Percentiles rank a stretch among this genome's conserved stretches.
Conservation (phyloP, 2,888 invertebrate genomes). For the Drosophila fungiperda region DNA sequence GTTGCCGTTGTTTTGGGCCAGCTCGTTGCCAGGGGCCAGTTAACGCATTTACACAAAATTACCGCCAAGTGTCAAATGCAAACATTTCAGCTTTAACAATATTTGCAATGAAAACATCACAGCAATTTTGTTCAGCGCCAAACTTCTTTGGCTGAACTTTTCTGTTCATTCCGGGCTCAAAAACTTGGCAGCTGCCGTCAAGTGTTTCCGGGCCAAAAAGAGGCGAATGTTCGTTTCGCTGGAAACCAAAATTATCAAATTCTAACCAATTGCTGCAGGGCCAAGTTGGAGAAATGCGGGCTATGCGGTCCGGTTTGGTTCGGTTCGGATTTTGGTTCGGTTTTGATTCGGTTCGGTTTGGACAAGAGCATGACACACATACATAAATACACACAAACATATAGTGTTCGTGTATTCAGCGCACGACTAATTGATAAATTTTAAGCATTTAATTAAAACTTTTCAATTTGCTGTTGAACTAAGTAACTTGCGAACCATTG, state of each 20-base stretch:
- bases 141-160: constrained; percentile 38
- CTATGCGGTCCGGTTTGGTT: neutral
- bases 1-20: neutral
- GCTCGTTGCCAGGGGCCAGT: constrained; percentile 67
- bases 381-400: neutral
- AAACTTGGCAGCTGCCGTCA: constrained; percentile 36
- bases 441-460: constrained; percentile 73
- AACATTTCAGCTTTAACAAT: constrained; percentile 76
- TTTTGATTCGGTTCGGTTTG: neutral
- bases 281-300: neutral
- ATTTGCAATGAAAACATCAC: constrained; percentile 73
- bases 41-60: constrained; percentile 81
- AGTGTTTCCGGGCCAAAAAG: constrained; percentile 36
- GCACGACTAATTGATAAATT: constrained; percentile 67
- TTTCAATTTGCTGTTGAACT: constrained; percentile 54
- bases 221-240: constrained; percentile 37
- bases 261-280: constrained; percentile 23
- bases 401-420: constrained; percentile 8
- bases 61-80: constrained; percentile 77
- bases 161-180: constrained; percentile 10
- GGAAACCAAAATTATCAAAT: constrained; percentile 26
- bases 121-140: constrained; percentile 18
- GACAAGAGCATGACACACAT: constrained; percentile 12
- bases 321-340: neutral
- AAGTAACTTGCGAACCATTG: constrained; percentile 40